Conservation (phyloP, 2,888 invertebrate species). For the Liopterus haemorrhoidalis region DNA sequence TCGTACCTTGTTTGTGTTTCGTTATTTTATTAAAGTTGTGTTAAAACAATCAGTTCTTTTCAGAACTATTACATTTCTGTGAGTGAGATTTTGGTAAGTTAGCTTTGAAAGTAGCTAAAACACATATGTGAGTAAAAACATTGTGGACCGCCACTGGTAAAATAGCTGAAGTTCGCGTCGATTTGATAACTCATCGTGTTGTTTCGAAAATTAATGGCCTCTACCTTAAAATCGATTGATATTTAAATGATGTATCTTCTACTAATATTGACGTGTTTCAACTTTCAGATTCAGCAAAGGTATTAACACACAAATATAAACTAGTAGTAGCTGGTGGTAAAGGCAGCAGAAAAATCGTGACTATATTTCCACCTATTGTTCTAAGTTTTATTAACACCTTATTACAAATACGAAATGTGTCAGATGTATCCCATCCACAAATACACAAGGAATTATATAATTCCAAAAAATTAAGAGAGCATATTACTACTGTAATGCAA, state of each 20-base stretch:
- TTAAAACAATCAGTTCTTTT: too few species aligned
- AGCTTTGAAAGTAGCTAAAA: too few species aligned
- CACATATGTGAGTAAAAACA: too few species aligned
- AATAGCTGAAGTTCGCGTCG: too few species aligned
- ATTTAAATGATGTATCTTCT: slow-evolving; percentile 10
- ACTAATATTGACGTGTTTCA: slow-evolving; percentile 14
- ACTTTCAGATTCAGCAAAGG: slow-evolving; percentile 19
- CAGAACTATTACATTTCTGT: too few species aligned
- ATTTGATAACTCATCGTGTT: too few species aligned
- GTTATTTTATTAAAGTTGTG: too few species aligned
- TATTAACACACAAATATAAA: slow-evolving; percentile 12
- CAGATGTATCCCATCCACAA: slow-evolving; percentile 16
- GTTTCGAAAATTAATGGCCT: too few species aligned
- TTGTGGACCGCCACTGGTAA: too few species aligned
- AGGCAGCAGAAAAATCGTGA: slow-evolving; percentile 18
- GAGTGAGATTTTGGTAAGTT: too few species aligned
- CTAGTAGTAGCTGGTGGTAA: slow-evolving; percentile 23
- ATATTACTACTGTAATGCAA: slow-evolving; percentile 19
- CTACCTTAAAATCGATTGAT: slow-evolving; percentile 11
- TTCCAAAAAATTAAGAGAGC: slow-evolving; percentile 19
- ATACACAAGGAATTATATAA: slow-evolving; percentile 15
- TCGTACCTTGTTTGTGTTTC: too few species aligned
- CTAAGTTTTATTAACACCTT: slow-evolving; percentile 17
- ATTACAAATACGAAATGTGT: slow-evolving; percentile 15
- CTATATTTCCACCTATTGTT: slow-evolving; percentile 16